phyloP scores from a whole-genome alignment of 2,888 invertebrate species.

The Seladonia tumulorum region DNA sequence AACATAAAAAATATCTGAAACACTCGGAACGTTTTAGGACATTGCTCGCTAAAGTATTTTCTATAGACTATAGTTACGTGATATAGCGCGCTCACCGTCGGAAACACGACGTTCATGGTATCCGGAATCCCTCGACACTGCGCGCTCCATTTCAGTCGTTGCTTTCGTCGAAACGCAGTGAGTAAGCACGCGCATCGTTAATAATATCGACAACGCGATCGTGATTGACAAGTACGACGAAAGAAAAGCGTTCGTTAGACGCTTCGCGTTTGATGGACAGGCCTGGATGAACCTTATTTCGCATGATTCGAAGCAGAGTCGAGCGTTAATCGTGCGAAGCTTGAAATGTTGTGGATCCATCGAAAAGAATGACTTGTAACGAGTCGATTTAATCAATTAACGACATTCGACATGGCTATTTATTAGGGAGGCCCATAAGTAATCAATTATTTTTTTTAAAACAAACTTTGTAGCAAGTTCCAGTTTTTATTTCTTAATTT shows the following conservation, averaged over 20 bases:
- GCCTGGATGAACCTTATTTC: background rate
- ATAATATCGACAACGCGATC: background rate
- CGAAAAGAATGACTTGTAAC: background rate
- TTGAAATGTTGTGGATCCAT: background rate
- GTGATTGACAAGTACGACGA: constrained; percentile 45
- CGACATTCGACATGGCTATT: background rate
- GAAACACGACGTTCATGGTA: constrained; percentile 43
- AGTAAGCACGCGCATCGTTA: constrained; percentile 13
- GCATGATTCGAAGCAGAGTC: background rate
- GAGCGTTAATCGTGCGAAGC: background rate
- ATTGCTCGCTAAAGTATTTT: too few species aligned
- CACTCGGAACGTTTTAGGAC: background rate
- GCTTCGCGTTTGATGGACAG: background rate
- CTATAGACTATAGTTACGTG: too few species aligned
- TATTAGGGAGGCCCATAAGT: too few species aligned
- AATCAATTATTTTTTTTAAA: too few species aligned
- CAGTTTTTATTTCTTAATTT: too few species aligned
- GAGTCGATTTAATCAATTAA: background rate
- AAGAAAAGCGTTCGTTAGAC: background rate
- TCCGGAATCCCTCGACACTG: background rate
- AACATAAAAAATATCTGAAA: constrained; percentile 53
- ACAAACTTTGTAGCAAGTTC: too few species aligned
- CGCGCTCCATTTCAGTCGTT: background rate
- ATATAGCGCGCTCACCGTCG: constrained; percentile 24
- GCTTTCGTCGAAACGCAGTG: constrained; percentile 17